Percentiles rank a stretch among this genome's conserved stretches.
phyloP scores from a whole-genome alignment of 1,140 invertebrate species.

The Pygmarrhopalites habei region DNA sequence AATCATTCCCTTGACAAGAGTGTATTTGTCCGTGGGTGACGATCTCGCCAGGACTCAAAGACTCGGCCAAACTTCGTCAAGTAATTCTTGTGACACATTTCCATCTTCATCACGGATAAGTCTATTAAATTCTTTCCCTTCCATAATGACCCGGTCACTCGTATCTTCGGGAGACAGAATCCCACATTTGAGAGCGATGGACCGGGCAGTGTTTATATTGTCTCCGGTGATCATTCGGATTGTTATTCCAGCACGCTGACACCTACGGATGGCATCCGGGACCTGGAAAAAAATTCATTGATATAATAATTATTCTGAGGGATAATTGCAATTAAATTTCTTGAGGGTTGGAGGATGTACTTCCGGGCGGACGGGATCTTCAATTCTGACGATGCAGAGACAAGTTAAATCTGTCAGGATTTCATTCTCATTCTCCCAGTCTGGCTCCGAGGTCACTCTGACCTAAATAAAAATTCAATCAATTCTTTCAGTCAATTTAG shows the following conservation, averaged over 20 bases:
- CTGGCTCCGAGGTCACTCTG: slow-evolving; percentile 39
- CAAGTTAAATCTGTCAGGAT: slow-evolving; percentile 52
- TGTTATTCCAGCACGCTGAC: slow-evolving; percentile 55
- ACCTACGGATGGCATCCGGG: slow-evolving; percentile 52
- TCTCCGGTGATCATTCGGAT: slow-evolving; percentile 65
- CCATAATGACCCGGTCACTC: slow-evolving; percentile 54
- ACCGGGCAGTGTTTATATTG: slow-evolving; percentile 60
- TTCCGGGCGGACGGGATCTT: slow-evolving; percentile 62
- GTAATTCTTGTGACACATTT: slow-evolving; percentile 45
- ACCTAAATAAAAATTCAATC: no score
- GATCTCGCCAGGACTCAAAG: slow-evolving; percentile 57
- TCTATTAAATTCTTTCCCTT: slow-evolving; percentile 59
- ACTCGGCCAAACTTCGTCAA: slow-evolving; percentile 58
- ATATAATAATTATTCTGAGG: neutral
- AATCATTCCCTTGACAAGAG: slow-evolving; percentile 60
- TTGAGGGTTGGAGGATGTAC: neutral
- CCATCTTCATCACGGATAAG: slow-evolving; percentile 50
- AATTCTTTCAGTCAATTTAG: no score
- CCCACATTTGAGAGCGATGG: slow-evolving; percentile 59
- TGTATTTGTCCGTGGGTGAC: slow-evolving; percentile 59
- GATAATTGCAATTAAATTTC: neutral
- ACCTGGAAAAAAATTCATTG: slow-evolving; percentile 43
- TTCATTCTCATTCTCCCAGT: slow-evolving; percentile 56
- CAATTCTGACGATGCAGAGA: slow-evolving; percentile 56
- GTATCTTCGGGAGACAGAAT: slow-evolving; percentile 53